Percentiles rank a stretch among this genome's conserved stretches.
Conservation (phyloP, 1,140 invertebrate species). For the Heliconius hewitsoni region DNA sequence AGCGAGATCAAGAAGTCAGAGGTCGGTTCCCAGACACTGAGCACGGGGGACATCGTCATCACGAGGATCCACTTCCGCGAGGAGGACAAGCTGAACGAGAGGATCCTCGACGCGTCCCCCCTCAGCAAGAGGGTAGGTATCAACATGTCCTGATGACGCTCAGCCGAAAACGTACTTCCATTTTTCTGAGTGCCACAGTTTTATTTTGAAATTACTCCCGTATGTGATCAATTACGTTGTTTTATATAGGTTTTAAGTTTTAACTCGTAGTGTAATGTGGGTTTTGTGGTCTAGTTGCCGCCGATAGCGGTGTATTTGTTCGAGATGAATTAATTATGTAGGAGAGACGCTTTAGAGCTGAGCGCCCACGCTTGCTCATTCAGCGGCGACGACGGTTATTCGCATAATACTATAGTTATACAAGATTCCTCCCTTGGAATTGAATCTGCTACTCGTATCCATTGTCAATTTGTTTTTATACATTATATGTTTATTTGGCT, state of each 20-base stretch:
- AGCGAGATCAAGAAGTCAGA: slow-evolving; percentile 72
- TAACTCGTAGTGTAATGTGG: slow-evolving; percentile 44
- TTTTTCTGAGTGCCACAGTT: slow-evolving; percentile 73
- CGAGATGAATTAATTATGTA: slow-evolving; percentile 68
- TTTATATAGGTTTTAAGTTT: slow-evolving; percentile 64
- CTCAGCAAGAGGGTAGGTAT: slow-evolving; percentile 68
- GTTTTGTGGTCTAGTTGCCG: slow-evolving; percentile 50
- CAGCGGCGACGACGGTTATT: slow-evolving; percentile 71
- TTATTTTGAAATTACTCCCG: slow-evolving; percentile 65
- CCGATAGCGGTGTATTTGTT: slow-evolving; percentile 61
- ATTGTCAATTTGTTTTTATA: slow-evolving; percentile 53
- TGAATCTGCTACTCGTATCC: slow-evolving; percentile 49
- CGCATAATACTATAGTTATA: slow-evolving; percentile 55
- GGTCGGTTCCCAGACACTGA: slow-evolving; percentile 90
- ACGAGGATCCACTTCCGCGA: slow-evolving; percentile 93
- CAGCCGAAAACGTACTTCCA: slow-evolving; percentile 53
- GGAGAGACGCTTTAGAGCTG: slow-evolving; percentile 45
- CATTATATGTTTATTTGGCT: slow-evolving; percentile 69
- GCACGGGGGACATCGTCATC: slow-evolving; percentile 96
- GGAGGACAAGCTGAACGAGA: slow-evolving; percentile 83
- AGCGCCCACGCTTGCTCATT: slow-evolving; percentile 74
- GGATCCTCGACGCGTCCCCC: slow-evolving; percentile 79
- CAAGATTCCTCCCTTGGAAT: slow-evolving; percentile 59
- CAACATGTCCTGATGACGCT: slow-evolving; percentile 74
- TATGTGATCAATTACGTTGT: slow-evolving; percentile 69